Evolutionary conservation across 2,888 invertebrate species (phyloP), one percentile per base, ranked within the genome.

Genomic region (Leptinotarsa tumamoca): DNA sequence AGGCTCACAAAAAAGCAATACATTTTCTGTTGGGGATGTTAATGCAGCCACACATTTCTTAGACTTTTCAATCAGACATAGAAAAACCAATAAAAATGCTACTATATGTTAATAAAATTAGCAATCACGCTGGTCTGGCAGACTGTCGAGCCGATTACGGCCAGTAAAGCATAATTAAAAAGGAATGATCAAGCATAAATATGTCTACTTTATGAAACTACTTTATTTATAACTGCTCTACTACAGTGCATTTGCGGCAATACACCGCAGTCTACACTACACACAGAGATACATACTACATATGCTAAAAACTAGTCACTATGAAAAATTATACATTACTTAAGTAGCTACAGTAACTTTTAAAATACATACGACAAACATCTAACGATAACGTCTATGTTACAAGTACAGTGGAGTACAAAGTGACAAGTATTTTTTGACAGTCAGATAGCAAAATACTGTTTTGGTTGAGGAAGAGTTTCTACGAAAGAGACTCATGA

Each of bases 141-240:
- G 78, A 73, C 69, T 77, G 76, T 76, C 66, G 73, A 78, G 78
- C 75, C 75, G 69, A 73, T 76, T 72, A 74, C 74, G 76, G 79
- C 80, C 75, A 78, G 76, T 80, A 81, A 84, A 85, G 85, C 86
- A 84, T 84, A 81, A 82, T 83, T 82, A 85, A 78, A 69, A 72
- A 82, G 82, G 79, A 79, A 83, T 87, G 86, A 88, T 86, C 89
- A 89, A 89, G 89, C 89, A 89, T 88, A 87, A 70, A 87, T 87
- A 78, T 73, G 77, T 82, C 89, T 90, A 89, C 90, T 89, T 88
- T 89, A 89, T 89, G 88, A 89, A 89, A 89, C 90, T 90, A 90
- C 90, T 90, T 90, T 90, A 90, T 90, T 89, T 87, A 87, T 87
- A 89, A 89, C 88, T 87, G 88, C 89, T 89, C 88, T 88, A 87